Evolutionary conservation across 2,888 invertebrate genomes (phyloP).

Genomic region (Petrolisthes manimaculis): DNA sequence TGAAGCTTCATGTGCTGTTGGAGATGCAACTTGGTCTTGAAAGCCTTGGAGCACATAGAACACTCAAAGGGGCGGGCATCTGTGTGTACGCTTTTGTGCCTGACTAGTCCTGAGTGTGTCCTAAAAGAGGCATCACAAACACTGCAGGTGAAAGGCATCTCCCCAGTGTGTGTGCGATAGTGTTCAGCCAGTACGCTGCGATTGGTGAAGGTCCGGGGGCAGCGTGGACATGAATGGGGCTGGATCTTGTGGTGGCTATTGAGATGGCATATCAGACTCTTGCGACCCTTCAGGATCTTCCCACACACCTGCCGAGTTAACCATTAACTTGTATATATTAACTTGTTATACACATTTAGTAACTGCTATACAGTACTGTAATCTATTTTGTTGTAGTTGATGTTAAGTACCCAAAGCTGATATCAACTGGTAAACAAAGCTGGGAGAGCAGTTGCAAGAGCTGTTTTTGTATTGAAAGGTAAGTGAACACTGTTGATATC

Average conservation of each 20-base stretch:
- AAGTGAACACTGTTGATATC: no score
- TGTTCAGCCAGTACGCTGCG: slow-evolving; percentile 52
- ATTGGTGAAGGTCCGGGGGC: slow-evolving; percentile 50
- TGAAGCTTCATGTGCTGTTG: slow-evolving; percentile 62
- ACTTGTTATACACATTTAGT: no score
- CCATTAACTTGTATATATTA: background rate
- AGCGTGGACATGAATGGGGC: slow-evolving; percentile 53
- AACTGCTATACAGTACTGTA: no score
- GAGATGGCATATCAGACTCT: slow-evolving; percentile 52
- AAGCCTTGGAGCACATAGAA: slow-evolving; percentile 54
- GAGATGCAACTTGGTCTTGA: slow-evolving; percentile 53
- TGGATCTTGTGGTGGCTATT: slow-evolving; percentile 54
- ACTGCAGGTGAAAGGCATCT: slow-evolving; percentile 51
- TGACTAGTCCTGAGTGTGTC: slow-evolving; percentile 38
- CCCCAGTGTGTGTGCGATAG: slow-evolving; percentile 58
- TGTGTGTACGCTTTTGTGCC: slow-evolving; percentile 46
- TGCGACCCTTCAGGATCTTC: slow-evolving; percentile 48
- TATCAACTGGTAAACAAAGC: no score
- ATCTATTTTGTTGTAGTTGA: no score
- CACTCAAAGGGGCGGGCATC: slow-evolving; percentile 46
- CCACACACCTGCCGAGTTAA: slow-evolving; percentile 53
- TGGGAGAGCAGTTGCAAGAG: no score
- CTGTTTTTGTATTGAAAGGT: no score
- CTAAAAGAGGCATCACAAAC: slow-evolving; percentile 45
- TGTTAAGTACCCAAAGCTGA: no score